Evolutionary conservation across 2,113 vertebrate species (phyloP).

Genomic region (Lepus timidus): DNA sequence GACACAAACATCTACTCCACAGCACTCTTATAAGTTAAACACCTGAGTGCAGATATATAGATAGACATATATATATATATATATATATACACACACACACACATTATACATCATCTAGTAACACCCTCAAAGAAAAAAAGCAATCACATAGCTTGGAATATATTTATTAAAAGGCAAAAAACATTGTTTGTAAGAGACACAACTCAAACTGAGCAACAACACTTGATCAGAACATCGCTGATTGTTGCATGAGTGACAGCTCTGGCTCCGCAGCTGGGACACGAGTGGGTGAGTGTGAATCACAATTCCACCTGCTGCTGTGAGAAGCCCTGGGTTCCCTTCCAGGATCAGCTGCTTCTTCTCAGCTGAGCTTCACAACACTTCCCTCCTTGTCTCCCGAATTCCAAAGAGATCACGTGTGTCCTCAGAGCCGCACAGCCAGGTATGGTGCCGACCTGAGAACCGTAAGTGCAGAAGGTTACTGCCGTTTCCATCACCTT

Average conservation of each 20-base stretch:
- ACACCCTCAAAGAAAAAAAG: background rate
- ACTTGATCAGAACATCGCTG: background rate
- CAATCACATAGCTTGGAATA: background rate
- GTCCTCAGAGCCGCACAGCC: background rate
- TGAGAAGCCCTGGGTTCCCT: background rate
- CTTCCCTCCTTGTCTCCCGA: background rate
- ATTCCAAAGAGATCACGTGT: background rate
- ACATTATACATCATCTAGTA: too few species aligned
- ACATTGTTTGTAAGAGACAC: background rate
- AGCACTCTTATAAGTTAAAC: background rate
- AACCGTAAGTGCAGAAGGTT: background rate
- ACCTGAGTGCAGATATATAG: too few species aligned
- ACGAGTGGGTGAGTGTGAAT: too few species aligned
- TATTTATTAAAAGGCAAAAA: background rate
- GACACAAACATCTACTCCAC: background rate
- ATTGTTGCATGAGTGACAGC: accelerated
- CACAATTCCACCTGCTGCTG: accelerated
- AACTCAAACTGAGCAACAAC: background rate
- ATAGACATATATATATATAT: too few species aligned
- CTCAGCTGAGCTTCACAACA: too few species aligned
- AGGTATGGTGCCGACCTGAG: background rate
- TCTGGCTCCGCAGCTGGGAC: accelerated
- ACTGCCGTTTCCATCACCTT: accelerated
- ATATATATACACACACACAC: too few species aligned
- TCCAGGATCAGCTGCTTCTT: background rate